Evolutionary conservation across 1,140 invertebrate genomes (phyloP).

Genomic region (Meloidogyne floridensis): DNA sequence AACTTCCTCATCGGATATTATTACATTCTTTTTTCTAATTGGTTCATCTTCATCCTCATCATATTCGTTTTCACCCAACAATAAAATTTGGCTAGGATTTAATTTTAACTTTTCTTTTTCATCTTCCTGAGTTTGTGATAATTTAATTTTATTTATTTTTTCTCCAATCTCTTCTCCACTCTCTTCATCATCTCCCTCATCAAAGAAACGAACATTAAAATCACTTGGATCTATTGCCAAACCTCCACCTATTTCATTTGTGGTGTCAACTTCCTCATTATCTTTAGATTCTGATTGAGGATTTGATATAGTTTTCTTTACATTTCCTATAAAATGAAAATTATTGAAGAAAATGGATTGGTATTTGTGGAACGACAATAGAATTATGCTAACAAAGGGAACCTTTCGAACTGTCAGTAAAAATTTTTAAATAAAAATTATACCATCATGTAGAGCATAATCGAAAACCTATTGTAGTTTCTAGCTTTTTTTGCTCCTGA

Average conservation of each 20-base stretch:
- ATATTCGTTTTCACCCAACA: not conserved
- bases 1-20: constrained; percentile 8
- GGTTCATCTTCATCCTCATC: constrained; percentile 9
- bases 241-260: constrained; percentile 3
- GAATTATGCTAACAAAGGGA: too few relatives aligned
- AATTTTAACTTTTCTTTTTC: not conserved
- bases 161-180: not conserved
- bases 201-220: constrained; percentile 30
- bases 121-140: not conserved
- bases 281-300: not conserved
- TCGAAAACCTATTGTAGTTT: too few relatives aligned
- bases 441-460: too few relatives aligned
- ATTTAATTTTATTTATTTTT: constrained; percentile 16
- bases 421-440: too few relatives aligned
- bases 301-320: not conserved
- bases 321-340: not conserved
- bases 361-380: too few relatives aligned
- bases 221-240: constrained; percentile 17
- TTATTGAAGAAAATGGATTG: too few relatives aligned
- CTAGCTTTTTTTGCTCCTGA: too few relatives aligned
- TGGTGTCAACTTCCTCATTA: not conserved
- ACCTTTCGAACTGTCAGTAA: too few relatives aligned
- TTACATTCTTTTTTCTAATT: constrained; percentile 8
- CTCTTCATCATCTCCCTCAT: constrained; percentile 25
- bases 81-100: not conserved